Percentiles rank a stretch among this genome's conserved stretches.
These are phyloP conservation scores for Sebastolobus alascanus DNA, from an alignment of 2,797 vertebrate species.

Conservation along the genomic window DNA sequence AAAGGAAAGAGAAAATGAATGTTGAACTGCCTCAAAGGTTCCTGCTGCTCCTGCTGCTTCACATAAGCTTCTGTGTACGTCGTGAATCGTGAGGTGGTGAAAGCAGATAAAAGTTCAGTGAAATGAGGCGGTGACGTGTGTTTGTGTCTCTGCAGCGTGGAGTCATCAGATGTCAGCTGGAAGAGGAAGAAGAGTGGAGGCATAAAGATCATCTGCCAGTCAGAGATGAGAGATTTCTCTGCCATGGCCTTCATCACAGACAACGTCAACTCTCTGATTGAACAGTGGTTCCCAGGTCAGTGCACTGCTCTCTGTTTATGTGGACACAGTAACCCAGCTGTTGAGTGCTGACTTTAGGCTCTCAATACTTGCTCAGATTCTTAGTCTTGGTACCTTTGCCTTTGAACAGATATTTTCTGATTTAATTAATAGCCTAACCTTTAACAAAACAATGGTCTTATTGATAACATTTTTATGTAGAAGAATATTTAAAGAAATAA, in stretches of 20 bases:
- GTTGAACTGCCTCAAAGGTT: background rate
- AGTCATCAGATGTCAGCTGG: slow-evolving; percentile 97
- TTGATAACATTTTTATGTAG: too few relatives aligned
- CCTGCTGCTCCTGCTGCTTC: background rate
- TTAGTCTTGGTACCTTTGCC: background rate
- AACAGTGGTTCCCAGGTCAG: slow-evolving; percentile 99
- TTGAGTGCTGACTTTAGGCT: background rate
- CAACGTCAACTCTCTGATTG: slow-evolving; percentile 95
- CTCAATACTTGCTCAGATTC: background rate
- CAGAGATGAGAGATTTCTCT: slow-evolving; percentile 95
- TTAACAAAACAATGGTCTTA: too few relatives aligned
- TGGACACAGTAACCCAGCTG: background rate
- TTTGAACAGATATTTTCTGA: background rate
- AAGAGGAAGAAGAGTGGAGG: slow-evolving; percentile 97
- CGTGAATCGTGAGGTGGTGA: background rate
- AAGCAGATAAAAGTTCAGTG: background rate
- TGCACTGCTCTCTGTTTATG: slow-evolving; percentile 1
- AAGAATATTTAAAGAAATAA: too few relatives aligned
- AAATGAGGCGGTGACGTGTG: background rate
- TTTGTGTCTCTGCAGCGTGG: slow-evolving; percentile 86
- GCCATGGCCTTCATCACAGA: slow-evolving; percentile 99
- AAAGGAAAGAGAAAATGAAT: background rate
- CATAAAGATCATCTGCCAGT: slow-evolving; percentile 97
- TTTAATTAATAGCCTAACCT: background rate
- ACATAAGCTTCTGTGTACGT: background rate